Conservation (phyloP, 2,113 vertebrate species). For the Coptodon rendalli region DNA sequence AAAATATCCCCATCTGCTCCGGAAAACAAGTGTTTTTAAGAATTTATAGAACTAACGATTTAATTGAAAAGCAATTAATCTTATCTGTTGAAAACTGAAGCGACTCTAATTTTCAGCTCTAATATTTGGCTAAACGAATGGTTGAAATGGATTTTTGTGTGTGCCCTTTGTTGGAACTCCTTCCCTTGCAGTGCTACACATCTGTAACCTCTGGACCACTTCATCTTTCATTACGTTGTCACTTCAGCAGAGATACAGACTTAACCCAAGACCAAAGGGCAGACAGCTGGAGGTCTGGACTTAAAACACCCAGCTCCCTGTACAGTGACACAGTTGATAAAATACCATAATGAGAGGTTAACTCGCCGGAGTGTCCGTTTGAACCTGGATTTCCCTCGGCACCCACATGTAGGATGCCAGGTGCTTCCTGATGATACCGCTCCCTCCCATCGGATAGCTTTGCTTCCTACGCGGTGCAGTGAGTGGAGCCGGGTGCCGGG, state of each 20-base stretch:
- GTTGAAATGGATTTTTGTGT: fast-evolving
- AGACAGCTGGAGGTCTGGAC: background rate
- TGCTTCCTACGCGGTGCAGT: conserved; percentile 3
- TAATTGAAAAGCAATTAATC: background rate
- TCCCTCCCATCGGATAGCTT: background rate
- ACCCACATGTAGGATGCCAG: conserved; percentile 38
- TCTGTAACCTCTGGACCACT: conserved; percentile 50
- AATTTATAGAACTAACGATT: background rate
- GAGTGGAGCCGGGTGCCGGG: background rate
- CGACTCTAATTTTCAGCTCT: background rate
- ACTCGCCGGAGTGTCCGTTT: background rate
- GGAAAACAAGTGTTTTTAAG: background rate
- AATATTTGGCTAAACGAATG: background rate
- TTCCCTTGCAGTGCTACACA: background rate
- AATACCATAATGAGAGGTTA: background rate
- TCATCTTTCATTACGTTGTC: conserved; percentile 34
- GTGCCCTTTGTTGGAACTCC: background rate
- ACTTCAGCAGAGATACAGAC: conserved; percentile 25
- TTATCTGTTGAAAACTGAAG: background rate
- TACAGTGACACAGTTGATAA: background rate
- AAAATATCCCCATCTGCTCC: background rate
- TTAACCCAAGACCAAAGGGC: conserved; percentile 32
- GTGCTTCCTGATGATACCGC: conserved; percentile 54
- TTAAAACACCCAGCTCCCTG: background rate
- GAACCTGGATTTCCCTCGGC: background rate